Conservation (phyloP, 2,888 invertebrate species). For the Rhopalosiphum nymphaeae region DNA sequence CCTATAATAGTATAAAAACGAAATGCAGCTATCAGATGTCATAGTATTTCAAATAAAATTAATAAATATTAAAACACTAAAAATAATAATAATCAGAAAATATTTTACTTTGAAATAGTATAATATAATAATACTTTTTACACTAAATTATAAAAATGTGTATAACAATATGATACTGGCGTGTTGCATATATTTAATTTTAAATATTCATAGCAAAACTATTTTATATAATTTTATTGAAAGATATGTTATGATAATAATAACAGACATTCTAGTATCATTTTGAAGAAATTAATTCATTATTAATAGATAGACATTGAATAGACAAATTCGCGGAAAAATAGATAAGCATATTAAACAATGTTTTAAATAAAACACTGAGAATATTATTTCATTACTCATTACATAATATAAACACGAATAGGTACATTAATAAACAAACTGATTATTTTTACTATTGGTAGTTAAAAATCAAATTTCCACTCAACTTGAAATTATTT, state of each 20-base stretch:
- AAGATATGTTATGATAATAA: background rate
- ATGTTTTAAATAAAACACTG: background rate
- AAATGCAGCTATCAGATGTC: background rate
- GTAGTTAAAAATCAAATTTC: background rate
- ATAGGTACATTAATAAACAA: too few species aligned
- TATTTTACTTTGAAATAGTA: background rate
- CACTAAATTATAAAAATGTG: background rate
- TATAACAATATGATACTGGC: background rate
- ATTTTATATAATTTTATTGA: background rate
- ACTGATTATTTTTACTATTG: background rate
- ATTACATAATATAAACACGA: background rate
- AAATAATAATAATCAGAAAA: background rate
- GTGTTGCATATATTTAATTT: background rate
- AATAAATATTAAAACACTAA: background rate
- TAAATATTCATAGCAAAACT: background rate
- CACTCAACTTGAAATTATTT: background rate
- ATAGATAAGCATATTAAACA: background rate
- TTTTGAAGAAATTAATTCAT: background rate
- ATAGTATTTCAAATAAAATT: background rate
- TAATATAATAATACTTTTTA: background rate
- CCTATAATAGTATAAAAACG: background rate
- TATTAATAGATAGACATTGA: background rate
- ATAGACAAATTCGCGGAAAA: background rate
- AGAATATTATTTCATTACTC: background rate
- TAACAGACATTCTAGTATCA: background rate